Base-by-base conservation (phyloP, 2,888 invertebrate species). In the Agonopterix heracliana region DNA sequence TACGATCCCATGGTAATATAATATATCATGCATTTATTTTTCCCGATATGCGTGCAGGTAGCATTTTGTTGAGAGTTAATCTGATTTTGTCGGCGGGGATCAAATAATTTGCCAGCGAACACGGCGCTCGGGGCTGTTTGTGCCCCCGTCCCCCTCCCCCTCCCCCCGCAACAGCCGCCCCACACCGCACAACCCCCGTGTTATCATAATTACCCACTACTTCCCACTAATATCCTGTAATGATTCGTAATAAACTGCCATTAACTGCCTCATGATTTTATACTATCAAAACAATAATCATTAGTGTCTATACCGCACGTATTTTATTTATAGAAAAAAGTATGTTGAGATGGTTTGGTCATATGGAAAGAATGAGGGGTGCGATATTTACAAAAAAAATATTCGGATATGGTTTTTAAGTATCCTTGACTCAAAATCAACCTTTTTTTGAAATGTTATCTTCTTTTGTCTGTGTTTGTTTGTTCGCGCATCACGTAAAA, bases 81-180 rank as follows among this genome's bases (percentile, higher is more conserved):
- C 61, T 55, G 54, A 60, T 69, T 62, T 64, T 34, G 59, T 56
- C 51, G 51, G 51, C 53, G 49, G 44, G 43, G 54, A 64, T 60
- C 61, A 64, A 66, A 68, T 66, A 68, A 61, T 61, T 60, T 51
- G 49, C 48, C 43, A 50, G 49, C 47, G 51, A 41, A 53, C 50
- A 48, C 54, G 47, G 12, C 54, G 47, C 14, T 51, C 57, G 52
- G 43, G 57, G 62, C 56, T 60, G 56, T 61, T 59, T 59, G 55
- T 52, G 44, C 41, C 34, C 47, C 44, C 50, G 14, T 52, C 47
- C 12, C 53, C 46, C 51, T 42, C 46, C 34, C 36, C 45, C 45
- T 10, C 43, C 7, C 13, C 26, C 12, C 12, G 9, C 38, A 4
- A 3, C 3, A 1, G 3, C n/a, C 13, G 38, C 50, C 49, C 52